A percentile compares a stretch with the other conserved stretches of the same genome.
These are phyloP conservation scores for Hippocampus comes DNA, from an alignment of 2,113 vertebrate species.

Conservation along the genomic window DNA sequence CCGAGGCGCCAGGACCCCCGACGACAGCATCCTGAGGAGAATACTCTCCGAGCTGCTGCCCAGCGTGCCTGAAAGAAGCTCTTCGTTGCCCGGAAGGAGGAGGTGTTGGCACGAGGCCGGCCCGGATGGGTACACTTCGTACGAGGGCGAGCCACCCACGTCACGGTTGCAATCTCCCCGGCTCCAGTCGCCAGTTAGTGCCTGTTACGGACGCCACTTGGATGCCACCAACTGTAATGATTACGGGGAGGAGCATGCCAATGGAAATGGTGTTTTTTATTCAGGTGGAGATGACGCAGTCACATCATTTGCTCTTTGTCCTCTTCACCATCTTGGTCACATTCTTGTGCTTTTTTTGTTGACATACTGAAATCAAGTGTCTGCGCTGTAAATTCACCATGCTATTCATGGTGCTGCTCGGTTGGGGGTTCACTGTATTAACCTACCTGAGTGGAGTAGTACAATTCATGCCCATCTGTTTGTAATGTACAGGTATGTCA, in stretches of 20 bases:
- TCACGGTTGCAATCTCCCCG: constrained; percentile 57
- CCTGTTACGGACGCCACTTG: constrained; percentile 81
- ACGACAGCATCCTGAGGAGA: constrained; percentile 89
- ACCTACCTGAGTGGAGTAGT: background rate
- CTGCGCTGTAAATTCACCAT: constrained; percentile 32
- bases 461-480: background rate
- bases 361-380: constrained; percentile 8
- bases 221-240: constrained; percentile 80
- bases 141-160: constrained; percentile 68
- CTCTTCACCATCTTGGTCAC: constrained; percentile 16
- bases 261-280: constrained; percentile 77
- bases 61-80: constrained; percentile 91
- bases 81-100: constrained; percentile 79
- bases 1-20: constrained; percentile 77
- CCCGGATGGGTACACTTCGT: constrained; percentile 66
- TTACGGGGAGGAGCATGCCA: constrained; percentile 70
- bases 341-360: constrained; percentile 8
- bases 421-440: background rate
- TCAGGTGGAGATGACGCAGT: constrained; percentile 83
- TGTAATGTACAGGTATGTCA: background rate
- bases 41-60: constrained; percentile 95
- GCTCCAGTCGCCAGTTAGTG: constrained; percentile 81
- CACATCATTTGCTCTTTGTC: constrained; percentile 1
- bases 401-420: no score
- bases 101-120: constrained; percentile 61